These are phyloP conservation scores for Galemys pyrenaicus DNA, from an alignment of 2,113 vertebrate species.

Conservation along the genomic window DNA sequence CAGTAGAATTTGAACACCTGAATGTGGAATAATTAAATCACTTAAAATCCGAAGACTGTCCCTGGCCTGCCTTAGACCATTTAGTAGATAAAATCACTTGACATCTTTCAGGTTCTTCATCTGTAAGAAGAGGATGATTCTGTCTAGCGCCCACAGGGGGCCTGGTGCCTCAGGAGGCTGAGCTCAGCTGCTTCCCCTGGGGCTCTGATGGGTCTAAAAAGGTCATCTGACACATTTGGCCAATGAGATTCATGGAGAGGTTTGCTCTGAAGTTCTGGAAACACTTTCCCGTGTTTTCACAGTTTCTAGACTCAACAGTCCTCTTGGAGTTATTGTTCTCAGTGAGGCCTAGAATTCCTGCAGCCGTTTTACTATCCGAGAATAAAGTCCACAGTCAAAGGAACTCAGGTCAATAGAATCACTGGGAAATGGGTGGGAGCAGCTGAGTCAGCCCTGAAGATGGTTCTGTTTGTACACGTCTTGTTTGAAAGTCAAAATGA, in stretches of 20 bases:
- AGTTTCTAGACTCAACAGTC: not conserved
- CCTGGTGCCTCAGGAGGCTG: not conserved
- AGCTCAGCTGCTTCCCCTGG: accelerated
- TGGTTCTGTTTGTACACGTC: not conserved
- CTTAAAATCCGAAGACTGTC: not conserved
- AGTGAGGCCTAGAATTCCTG: not conserved
- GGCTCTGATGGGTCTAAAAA: accelerated
- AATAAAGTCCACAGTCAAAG: not conserved
- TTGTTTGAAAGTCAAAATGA: not conserved
- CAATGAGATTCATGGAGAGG: not conserved
- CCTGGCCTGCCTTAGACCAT: not conserved
- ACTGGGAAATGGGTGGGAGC: not conserved
- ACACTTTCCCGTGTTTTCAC: not conserved
- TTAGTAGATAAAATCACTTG: not conserved
- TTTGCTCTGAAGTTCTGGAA: not conserved
- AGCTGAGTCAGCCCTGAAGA: not conserved
- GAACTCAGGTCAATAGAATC: not conserved
- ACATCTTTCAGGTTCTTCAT: not conserved
- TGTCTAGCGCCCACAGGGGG: not conserved
- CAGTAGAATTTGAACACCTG: not conserved
- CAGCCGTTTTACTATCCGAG: not conserved
- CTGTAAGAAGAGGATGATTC: not conserved
- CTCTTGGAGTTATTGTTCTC: not conserved
- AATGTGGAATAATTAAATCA: not conserved
- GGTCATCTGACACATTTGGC: not conserved